Conservation (phyloP, 2,113 vertebrate species). For the Lophius piscatorius region DNA sequence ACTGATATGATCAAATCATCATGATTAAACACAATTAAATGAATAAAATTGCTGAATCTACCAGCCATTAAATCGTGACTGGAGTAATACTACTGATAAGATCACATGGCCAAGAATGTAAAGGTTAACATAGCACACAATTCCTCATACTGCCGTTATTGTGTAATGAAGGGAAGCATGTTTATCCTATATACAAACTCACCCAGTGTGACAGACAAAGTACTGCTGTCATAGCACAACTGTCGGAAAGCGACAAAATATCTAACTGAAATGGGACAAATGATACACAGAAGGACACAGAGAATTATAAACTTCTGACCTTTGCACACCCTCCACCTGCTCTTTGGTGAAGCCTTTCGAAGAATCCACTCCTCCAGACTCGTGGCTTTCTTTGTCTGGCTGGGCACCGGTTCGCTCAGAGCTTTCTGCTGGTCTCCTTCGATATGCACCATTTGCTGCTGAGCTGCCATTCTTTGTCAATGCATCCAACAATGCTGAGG, state of each 20-base stretch:
- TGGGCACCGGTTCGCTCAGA: slow-evolving; percentile 73
- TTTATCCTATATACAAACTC: no score
- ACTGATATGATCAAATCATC: no score
- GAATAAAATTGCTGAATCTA: no score
- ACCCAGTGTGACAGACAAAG: slow-evolving; percentile 11
- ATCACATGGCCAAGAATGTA: neutral
- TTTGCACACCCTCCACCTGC: slow-evolving; percentile 92
- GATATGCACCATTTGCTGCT: slow-evolving; percentile 84
- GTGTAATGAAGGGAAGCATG: neutral
- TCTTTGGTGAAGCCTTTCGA: slow-evolving; percentile 91
- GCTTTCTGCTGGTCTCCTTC: slow-evolving; percentile 77
- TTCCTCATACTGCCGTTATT: no score
- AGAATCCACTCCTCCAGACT: slow-evolving; percentile 70
- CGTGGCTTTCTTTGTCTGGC: slow-evolving; percentile 70
- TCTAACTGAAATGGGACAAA: neutral
- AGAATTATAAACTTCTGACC: slow-evolving; percentile 69
- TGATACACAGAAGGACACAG: neutral
- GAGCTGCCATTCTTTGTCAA: slow-evolving; percentile 90
- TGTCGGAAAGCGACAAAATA: slow-evolving; percentile 4
- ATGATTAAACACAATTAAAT: no score
- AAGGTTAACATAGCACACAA: neutral
- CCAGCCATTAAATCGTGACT: neutral
- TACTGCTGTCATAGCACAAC: neutral
- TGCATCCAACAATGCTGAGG: slow-evolving; percentile 87
- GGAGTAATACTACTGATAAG: neutral